phyloP scores from a whole-genome alignment of 2,888 invertebrate genomes.

The Tubulanus polymorphus region DNA sequence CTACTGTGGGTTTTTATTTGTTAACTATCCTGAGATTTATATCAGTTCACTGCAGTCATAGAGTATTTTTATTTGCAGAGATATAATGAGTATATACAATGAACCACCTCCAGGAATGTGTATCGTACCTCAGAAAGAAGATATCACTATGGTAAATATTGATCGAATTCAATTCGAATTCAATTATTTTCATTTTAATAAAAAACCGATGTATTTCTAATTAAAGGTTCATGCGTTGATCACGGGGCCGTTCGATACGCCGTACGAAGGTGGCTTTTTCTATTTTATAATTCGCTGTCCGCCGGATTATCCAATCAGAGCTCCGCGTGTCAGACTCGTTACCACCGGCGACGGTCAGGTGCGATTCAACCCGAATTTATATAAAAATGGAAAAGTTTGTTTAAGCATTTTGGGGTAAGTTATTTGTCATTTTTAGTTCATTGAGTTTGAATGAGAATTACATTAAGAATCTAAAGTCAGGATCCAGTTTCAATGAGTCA shows the following conservation, averaged over 20 bases:
- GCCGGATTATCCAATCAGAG: slow-evolving; percentile 58
- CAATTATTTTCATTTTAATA: too few species aligned
- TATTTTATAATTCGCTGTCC: slow-evolving; percentile 58
- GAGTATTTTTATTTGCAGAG: slow-evolving; percentile 50
- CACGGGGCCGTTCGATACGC: slow-evolving; percentile 62
- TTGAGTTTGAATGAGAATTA: too few species aligned
- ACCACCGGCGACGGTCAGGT: slow-evolving; percentile 62
- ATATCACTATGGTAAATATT: slow-evolving; percentile 56
- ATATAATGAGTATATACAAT: slow-evolving; percentile 59
- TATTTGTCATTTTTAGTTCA: too few species aligned
- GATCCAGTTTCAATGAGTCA: too few species aligned
- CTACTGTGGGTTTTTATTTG: too few species aligned
- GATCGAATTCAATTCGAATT: too few species aligned
- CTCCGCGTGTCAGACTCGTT: slow-evolving; percentile 61
- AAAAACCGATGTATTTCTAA: background rate
- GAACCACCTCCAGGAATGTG: slow-evolving; percentile 61
- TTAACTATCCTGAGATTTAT: too few species aligned
- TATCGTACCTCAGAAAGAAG: slow-evolving; percentile 58
- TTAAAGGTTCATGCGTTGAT: slow-evolving; percentile 58
- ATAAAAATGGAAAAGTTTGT: slow-evolving; percentile 62
- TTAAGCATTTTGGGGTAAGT: slow-evolving; percentile 59
- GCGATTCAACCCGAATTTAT: slow-evolving; percentile 64
- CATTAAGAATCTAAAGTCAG: too few species aligned
- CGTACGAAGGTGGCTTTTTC: slow-evolving; percentile 60
- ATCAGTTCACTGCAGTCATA: background rate